A percentile compares a stretch with the other conserved stretches of the same genome.
phyloP scores from a whole-genome alignment of 1,140 invertebrate genomes.

The Schlechtendalia chinensis region DNA sequence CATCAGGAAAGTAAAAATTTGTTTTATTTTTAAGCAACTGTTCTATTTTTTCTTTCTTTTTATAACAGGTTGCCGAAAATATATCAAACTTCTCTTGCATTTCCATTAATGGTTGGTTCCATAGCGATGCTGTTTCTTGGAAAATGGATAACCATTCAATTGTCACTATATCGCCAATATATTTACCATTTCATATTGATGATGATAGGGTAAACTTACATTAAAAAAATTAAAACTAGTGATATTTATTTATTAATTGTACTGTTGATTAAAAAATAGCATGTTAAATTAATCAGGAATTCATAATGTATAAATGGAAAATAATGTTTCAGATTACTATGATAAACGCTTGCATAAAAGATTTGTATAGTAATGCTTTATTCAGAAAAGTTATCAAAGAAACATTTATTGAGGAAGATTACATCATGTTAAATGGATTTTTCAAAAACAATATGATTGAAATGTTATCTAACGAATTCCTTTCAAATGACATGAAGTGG shows the following conservation, averaged over 20 bases:
- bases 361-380: neutral
- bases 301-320: neutral
- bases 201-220: neutral
- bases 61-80: conserved; percentile 53
- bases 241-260: too few species aligned
- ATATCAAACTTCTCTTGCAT: conserved; percentile 41
- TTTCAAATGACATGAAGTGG: neutral
- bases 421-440: conserved; percentile 8
- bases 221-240: too few species aligned
- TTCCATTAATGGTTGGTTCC: conserved; percentile 54
- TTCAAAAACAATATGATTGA: conserved; percentile 11
- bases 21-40: neutral
- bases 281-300: too few species aligned
- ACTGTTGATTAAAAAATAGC: too few species aligned
- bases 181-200: neutral
- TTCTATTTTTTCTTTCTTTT: neutral
- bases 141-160: neutral
- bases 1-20: conserved; percentile 51
- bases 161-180: neutral
- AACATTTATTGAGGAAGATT: neutral
- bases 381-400: conserved; percentile 8
- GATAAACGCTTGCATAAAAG: neutral
- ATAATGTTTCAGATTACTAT: neutral
- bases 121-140: conserved; percentile 23
- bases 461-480: neutral